Evolutionary conservation across 1,140 invertebrate species (phyloP).

Genomic region (Drosophila arawakana): DNA sequence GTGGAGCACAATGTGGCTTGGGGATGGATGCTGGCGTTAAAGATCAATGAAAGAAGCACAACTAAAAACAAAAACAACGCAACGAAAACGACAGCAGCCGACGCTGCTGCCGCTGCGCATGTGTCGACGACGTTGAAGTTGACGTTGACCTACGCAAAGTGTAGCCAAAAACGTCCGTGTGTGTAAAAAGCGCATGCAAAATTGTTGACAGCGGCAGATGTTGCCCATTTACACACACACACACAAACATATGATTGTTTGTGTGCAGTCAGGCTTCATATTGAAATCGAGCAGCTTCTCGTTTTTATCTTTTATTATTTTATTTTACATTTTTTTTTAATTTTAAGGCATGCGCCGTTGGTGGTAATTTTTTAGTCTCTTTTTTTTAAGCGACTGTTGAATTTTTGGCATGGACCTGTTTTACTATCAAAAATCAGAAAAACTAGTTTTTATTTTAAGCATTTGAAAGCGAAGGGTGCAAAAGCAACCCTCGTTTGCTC

Average conservation of each 20-base stretch:
- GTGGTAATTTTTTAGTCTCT: conserved; percentile 68
- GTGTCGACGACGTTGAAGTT: conserved; percentile 56
- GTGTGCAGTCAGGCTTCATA: conserved; percentile 29
- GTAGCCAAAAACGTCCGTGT: conserved; percentile 64
- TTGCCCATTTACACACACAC: conserved; percentile 60
- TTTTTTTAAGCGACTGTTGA: conserved; percentile 37
- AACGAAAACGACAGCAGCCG: not conserved
- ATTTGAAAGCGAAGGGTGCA: conserved; percentile 43
- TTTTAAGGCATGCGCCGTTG: conserved; percentile 70
- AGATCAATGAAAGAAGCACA: conserved; percentile 73
- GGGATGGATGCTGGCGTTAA: conserved; percentile 71
- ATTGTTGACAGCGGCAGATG: conserved; percentile 72
- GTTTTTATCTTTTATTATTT: conserved; percentile 30
- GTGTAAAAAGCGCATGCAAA: conserved; percentile 74
- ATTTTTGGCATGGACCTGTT: conserved; percentile 68
- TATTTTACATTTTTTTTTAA: conserved; percentile 40
- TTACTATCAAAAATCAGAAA: conserved; percentile 37
- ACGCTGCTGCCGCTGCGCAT: conserved; percentile 62
- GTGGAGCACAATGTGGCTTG: conserved; percentile 42
- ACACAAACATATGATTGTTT: not conserved
- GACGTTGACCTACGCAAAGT: conserved; percentile 78
- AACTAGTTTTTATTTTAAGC: conserved; percentile 65
- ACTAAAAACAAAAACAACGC: conserved; percentile 16
- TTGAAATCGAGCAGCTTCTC: conserved; percentile 71
- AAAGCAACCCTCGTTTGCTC: conserved; percentile 54